A percentile compares a stretch with the other conserved stretches of the same genome.
Conservation (phyloP, 92 coral and sea anemone genomes). For the Hydrozoanthus gracilis region DNA sequence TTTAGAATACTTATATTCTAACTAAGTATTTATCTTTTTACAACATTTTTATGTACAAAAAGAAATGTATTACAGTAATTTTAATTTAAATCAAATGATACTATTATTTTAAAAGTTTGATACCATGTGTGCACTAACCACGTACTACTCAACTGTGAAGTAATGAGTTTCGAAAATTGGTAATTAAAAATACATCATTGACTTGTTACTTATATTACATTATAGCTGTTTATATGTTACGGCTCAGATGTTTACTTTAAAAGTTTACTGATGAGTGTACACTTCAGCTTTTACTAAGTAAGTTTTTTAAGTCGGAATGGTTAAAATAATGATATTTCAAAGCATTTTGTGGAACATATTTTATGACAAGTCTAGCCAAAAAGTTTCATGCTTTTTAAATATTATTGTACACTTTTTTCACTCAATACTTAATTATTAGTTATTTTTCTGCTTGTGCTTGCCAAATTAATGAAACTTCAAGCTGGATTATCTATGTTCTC, state of each 20-base stretch:
- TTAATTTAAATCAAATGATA: neutral
- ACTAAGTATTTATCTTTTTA: neutral
- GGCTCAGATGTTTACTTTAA: no score
- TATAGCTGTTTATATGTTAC: no score
- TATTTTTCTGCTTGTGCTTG: neutral
- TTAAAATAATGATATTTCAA: no score
- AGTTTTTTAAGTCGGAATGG: no score
- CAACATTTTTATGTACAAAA: slow-evolving; percentile 5
- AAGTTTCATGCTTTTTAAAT: neutral
- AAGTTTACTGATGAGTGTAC: neutral
- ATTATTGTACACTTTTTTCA: no score
- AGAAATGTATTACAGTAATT: slow-evolving; percentile 17
- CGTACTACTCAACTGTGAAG: neutral
- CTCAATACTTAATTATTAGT: neutral
- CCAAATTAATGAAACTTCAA: neutral
- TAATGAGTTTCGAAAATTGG: neutral
- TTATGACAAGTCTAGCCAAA: neutral
- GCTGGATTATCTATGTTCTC: neutral
- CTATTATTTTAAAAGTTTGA: neutral
- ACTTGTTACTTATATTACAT: neutral
- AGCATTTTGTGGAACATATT: neutral
- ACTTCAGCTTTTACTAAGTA: neutral
- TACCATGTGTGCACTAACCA: no score
- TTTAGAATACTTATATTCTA: slow-evolving; percentile 2
- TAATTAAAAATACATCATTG: neutral